Percentiles rank a stretch among this genome's conserved stretches.
Evolutionary conservation across 2,113 vertebrate genomes (phyloP).

Genomic region (Emydocephalus ijimae): DNA sequence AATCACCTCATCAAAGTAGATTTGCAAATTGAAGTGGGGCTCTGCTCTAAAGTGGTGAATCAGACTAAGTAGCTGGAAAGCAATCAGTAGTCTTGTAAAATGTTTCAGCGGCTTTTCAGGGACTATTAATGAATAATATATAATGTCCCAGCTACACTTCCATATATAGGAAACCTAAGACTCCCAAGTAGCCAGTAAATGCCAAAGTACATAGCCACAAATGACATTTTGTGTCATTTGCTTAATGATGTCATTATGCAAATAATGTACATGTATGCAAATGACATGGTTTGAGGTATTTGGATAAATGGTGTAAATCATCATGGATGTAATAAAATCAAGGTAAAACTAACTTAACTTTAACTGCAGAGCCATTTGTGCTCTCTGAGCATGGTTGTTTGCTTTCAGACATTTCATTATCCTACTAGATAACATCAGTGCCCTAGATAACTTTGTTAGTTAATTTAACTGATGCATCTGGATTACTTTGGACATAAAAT

Average conservation of each 20-base stretch:
- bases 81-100: background rate
- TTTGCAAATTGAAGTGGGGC: background rate
- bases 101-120: background rate
- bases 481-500: background rate
- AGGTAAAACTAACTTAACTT: background rate
- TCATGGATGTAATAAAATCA: background rate
- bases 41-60: background rate
- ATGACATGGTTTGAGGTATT: background rate
- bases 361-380: background rate
- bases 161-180: background rate
- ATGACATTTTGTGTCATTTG: background rate
- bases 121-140: background rate
- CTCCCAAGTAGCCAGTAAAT: background rate
- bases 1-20: background rate
- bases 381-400: background rate
- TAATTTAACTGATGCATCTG: background rate
- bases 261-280: background rate
- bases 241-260: background rate
- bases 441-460: background rate
- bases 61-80: background rate
- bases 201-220: background rate
- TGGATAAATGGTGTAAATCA: background rate
- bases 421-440: background rate
- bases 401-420: background rate
- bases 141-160: background rate